Evolutionary conservation across 2,113 vertebrate species (phyloP), one percentile per base, ranked within the genome.

Genomic region (Rhodinocichla rosea): DNA sequence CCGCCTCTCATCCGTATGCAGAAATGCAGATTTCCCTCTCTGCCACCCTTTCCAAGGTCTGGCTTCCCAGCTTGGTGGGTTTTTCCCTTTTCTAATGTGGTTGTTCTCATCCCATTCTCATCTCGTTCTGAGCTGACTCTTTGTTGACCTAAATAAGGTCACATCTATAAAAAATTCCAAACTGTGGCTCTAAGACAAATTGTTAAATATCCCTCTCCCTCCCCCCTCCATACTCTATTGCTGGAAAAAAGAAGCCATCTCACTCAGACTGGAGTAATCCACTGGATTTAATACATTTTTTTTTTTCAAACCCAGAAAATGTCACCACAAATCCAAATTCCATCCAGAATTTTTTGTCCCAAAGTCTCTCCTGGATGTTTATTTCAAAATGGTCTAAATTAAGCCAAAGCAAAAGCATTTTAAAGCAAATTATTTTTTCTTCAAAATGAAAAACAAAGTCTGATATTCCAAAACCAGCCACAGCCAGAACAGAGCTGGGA

Each of bases 351-450:
- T 73, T 91, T 81, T 65, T 67, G 49, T 55, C 73, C 77, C 52
- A 56, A 78, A 88, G 73, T 67, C 19, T 70, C 69, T 75, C 71
- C 85, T 14, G 44, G 84, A 40, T 0, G 0, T 83, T 83, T 67
- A 59, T 73, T 80, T 74, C 2, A 0, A 62, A 64, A 77, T 20
- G 39, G 53, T 83, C 81, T 28, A 47, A 70, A 74, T 57, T 13
- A 79, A 91, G 83, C 89, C 90, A 92, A 69, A 87, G 53, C 49
- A 83, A 87, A 76, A 94, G 70, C 75, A 85, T 80, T 90, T 82
- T 30, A 62, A 85, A 93, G 88, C 35, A 87, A 84, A n/a, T 57
- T n/a, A 73, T 70, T 40, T 6, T 33, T 91, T 90, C 52, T 89
- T 92, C 64, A 24, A 27, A 84, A 77, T 67, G 73, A 78, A 85